These are phyloP conservation scores for Cygnus atratus DNA, from an alignment of 2,113 vertebrate species.

Conservation along the genomic window DNA sequence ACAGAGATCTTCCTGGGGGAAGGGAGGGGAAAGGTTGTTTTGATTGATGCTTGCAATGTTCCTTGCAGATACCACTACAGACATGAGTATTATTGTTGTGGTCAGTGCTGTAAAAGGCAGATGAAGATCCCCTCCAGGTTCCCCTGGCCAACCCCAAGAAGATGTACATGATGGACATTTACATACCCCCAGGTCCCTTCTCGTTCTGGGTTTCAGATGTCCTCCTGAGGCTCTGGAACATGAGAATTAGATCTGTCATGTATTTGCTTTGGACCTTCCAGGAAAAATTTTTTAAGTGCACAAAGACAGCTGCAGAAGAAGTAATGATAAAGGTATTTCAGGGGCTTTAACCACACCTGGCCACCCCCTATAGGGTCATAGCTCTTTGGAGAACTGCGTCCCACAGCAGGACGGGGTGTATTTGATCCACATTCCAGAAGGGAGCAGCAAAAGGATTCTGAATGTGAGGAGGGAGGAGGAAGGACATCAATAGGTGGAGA, in stretches of 20 bases:
- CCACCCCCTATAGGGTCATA: background rate
- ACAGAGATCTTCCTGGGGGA: background rate
- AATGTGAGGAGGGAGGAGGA: background rate
- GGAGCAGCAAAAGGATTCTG: conserved; percentile 45
- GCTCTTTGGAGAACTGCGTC: background rate
- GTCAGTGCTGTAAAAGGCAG: background rate
- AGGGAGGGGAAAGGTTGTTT: background rate
- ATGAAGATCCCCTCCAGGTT: background rate
- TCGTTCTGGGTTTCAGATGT: background rate
- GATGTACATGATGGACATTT: background rate
- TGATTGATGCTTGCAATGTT: background rate
- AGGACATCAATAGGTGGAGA: background rate
- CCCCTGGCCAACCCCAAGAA: background rate
- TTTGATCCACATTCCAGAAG: conserved; percentile 42
- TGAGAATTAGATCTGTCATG: background rate
- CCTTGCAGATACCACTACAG: background rate
- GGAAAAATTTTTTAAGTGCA: background rate
- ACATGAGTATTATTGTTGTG: background rate
- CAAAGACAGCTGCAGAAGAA: background rate
- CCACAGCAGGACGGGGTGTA: background rate
- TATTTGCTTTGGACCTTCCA: background rate
- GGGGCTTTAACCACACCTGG: background rate
- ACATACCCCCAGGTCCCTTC: background rate
- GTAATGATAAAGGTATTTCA: background rate
- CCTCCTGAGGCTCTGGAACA: background rate